Base-by-base conservation (phyloP, 2,113 vertebrate species). In the Montifringilla adamsi region DNA sequence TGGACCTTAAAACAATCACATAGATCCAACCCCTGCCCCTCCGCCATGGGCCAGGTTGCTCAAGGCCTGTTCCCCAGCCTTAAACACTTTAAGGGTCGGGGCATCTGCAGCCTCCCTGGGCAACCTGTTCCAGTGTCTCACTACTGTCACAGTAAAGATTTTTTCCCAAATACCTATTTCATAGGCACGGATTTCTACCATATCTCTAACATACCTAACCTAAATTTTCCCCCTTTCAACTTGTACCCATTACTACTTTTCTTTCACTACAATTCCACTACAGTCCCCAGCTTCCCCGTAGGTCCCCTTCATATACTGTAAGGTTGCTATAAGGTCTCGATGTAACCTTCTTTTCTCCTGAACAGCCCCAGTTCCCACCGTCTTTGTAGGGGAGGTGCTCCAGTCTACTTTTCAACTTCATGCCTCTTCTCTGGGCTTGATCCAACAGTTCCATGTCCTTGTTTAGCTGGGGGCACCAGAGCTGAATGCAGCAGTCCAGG, bases 11-110 rank as follows among this genome's bases (percentile, higher is more conserved):
- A 66, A 44, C 18, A 27, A 27, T 37, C 15, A 13, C 15, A 6
- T 5, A 17, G 13, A 26, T 58, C 13, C 30, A 13, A 5, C 7
- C 2, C 21, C 13, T 3, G 5, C 9, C 6, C 10, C 28, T 6
- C 14, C 5, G 3, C 19, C 22, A 2, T 15, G 33, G 52, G 13
- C 23, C 15, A 4, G 4, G 37, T 28, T 50, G 31, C 10, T 66
- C 27, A 52, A 37, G 44, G 13, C 60, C 5, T 37, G 8, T 37
- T 37, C 37, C 37, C 37, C 37, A 37, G 47, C 7, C 30, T 33
- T 16, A 31, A 59, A 21, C 37, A 9, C 12, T 37, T 8, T 15
- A 19, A 24, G 8, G 15, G 12, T 9, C 7, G 7, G 13, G 15
- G 10, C 20, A n/a, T n/a, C 11, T 5, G 4, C 33, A 24, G 1